These are phyloP conservation scores for rabbit (Oryctolagus cuniculus) DNA, from an alignment of 2,113 vertebrate species.

Conservation along the genomic window DNA sequence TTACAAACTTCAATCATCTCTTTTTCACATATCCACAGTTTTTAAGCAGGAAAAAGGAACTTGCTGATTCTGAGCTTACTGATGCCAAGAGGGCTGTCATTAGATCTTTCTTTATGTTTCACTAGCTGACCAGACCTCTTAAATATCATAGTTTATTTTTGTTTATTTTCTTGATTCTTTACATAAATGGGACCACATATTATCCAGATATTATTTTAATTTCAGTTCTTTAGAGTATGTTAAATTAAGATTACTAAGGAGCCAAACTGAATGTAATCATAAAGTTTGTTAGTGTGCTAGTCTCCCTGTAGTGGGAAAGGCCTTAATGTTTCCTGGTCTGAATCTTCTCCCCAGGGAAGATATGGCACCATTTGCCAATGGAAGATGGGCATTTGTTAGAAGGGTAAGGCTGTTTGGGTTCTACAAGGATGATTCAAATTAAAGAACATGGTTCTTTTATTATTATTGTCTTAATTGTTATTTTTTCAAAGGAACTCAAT, in stretches of 20 bases:
- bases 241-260: neutral
- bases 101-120: too few relatives aligned
- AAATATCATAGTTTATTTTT: too few relatives aligned
- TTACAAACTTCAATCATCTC: too few relatives aligned
- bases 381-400: neutral
- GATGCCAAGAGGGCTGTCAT: too few relatives aligned
- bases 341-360: neutral
- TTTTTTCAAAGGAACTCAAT: neutral
- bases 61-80: too few relatives aligned
- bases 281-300: neutral
- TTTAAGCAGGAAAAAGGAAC: too few relatives aligned
- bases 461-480: neutral
- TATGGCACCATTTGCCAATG: neutral
- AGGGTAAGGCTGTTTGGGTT: neutral
- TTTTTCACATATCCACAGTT: too few relatives aligned
- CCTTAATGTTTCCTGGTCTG: neutral
- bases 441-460: neutral
- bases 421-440: neutral
- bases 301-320: neutral
- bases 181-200: too few relatives aligned
- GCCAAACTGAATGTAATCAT: neutral
- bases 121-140: too few relatives aligned
- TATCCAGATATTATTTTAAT: too few relatives aligned
- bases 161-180: too few relatives aligned
- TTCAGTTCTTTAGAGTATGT: too few relatives aligned